These are phyloP conservation scores for Buphagus erythrorhynchus DNA, from an alignment of 2,797 vertebrate genomes.

Conservation along the genomic window DNA sequence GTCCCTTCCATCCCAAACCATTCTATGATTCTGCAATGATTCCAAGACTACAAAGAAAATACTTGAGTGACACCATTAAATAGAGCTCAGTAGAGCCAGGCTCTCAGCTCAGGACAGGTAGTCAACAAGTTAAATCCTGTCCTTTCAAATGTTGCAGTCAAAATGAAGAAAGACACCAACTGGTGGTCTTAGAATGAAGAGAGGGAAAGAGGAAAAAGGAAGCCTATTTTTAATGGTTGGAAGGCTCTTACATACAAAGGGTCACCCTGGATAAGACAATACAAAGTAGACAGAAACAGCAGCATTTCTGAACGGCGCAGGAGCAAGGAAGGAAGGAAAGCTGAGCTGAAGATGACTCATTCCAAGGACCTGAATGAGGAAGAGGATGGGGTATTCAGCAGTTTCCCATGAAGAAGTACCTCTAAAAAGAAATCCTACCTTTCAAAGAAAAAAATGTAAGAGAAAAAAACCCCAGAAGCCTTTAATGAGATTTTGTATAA, in stretches of 20 bases:
- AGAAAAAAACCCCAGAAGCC: background rate
- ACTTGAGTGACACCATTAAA: background rate
- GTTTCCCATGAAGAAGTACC: background rate
- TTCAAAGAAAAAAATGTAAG: background rate
- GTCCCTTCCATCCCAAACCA: background rate
- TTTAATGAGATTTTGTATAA: background rate
- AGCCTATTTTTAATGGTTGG: background rate
- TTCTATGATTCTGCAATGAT: background rate
- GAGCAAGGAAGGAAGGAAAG: background rate
- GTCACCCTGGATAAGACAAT: background rate
- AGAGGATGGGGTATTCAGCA: background rate
- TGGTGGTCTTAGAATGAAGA: background rate
- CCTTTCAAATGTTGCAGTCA: background rate
- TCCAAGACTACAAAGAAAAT: background rate
- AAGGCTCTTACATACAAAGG: background rate
- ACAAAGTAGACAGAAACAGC: background rate
- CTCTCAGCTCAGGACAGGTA: background rate
- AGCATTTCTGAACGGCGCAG: background rate
- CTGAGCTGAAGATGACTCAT: background rate
- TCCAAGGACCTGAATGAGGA: background rate
- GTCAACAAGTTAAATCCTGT: background rate
- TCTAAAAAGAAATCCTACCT: background rate
- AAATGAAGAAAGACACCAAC: background rate
- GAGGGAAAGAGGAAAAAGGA: background rate
- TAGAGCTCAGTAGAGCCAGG: background rate